Evolutionary conservation across 2,888 invertebrate genomes (phyloP), one percentile per base, ranked within the genome.

Genomic region (Meganola albula): DNA sequence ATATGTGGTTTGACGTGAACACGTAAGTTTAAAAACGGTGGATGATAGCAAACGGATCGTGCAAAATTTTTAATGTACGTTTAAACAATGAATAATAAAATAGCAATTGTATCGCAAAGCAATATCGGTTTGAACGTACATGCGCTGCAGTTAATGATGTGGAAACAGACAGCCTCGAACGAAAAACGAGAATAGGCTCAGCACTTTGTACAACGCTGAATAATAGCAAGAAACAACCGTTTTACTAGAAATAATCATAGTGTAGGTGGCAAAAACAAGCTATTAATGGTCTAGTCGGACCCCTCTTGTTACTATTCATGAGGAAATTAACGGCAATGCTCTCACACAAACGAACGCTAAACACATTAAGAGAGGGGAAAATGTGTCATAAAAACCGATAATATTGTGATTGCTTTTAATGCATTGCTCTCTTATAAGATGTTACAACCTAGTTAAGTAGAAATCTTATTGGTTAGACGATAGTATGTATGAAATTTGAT

Each of bases 191-290:
- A 60, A 56, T 63, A 66, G 62, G 58, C 64, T 50, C 58, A 55
- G 63, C 65, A 67, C 67, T 75, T 76, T 74, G 73, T 75, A 72
- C 72, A 78, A 74, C 73, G 72, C 68, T 74, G 71, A 67, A 71
- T 59, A 61, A 73, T 70, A 69, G 72, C 66, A 72, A 77, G 74
- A 78, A 74, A 75, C 58, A 68, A 71, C 71, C 71, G 73, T 76
- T 78, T 77, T 72, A 74, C 66, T 63, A 73, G 73, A 80, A 77
- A 68, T 78, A 82, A 80, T 82, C 74, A 76, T 69, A 63, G 73
- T 66, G 68, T 73, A 54, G 66, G 65, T 71, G 53, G 71, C 71
- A 82, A 80, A 83, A 83, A 83, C 70, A 65, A 47, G 60, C 70
- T 69, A 74, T 73, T 78, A 76, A 72, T 70, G 68, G 50, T 55